phyloP scores from a whole-genome alignment of 2,797 vertebrate genomes.

The Clamator glandarius region DNA sequence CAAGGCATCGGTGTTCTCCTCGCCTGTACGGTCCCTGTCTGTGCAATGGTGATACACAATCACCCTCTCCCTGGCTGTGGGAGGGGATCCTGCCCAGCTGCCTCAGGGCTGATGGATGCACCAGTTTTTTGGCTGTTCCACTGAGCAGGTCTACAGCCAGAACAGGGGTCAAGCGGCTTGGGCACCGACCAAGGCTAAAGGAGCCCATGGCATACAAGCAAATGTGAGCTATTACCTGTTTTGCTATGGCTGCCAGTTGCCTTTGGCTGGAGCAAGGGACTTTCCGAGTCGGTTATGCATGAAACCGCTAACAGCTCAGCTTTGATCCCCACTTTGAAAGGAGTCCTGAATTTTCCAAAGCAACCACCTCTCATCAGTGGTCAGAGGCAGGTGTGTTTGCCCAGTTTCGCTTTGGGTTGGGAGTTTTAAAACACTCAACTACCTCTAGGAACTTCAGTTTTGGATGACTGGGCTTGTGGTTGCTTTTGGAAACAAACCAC shows the following conservation, averaged over 20 bases:
- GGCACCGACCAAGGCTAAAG: rapidly evolving
- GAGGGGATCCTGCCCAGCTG: not conserved
- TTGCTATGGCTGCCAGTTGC: not conserved
- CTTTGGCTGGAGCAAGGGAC: not conserved
- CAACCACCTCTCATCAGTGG: not conserved
- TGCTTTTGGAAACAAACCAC: not conserved
- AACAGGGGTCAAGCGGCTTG: rapidly evolving
- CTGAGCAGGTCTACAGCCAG: not conserved
- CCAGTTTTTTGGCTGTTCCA: rapidly evolving
- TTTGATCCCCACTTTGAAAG: constrained; percentile 34
- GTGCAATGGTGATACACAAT: rapidly evolving
- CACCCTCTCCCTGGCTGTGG: not conserved
- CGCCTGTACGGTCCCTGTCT: rapidly evolving
- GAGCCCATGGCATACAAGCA: rapidly evolving
- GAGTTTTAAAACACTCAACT: not conserved
- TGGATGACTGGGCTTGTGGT: not conserved
- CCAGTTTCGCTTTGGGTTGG: rapidly evolving
- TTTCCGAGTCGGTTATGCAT: not conserved
- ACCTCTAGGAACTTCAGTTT: not conserved
- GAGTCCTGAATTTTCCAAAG: constrained; percentile 8
- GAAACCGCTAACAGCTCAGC: constrained; percentile 4
- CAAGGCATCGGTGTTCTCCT: not conserved
- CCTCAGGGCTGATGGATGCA: not conserved
- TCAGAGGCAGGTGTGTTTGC: rapidly evolving
- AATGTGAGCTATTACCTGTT: not conserved